phyloP scores from a whole-genome alignment of 2,888 invertebrate genomes.

The Chloroclystis v-ata region DNA sequence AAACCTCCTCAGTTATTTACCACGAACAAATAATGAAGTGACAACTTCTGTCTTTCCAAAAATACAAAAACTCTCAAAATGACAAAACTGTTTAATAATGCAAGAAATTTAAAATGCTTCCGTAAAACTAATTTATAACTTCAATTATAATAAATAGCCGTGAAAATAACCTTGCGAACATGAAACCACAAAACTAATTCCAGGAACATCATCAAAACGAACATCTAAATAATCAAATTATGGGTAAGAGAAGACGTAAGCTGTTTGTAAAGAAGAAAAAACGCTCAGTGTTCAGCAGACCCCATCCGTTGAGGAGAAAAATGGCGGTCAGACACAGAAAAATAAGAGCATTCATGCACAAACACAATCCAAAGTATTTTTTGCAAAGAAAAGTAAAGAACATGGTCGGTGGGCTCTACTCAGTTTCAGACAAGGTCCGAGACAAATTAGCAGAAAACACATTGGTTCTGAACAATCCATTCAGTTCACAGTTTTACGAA shows the following conservation, averaged over 20 bases:
- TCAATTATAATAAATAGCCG: slow-evolving; percentile 1
- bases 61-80: too few species aligned
- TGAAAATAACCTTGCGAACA: slow-evolving; percentile 5
- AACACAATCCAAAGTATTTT: slow-evolving; percentile 44
- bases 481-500: slow-evolving; percentile 57
- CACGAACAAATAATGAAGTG: too few species aligned
- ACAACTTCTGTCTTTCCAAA: too few species aligned
- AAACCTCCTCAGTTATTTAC: too few species aligned
- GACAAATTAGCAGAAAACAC: slow-evolving; percentile 59
- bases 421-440: slow-evolving; percentile 53
- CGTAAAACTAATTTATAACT: slow-evolving; percentile 6
- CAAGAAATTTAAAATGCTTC: slow-evolving; percentile 10
- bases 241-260: slow-evolving; percentile 50
- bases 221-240: slow-evolving; percentile 30
- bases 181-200: slow-evolving; percentile 10
- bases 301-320: slow-evolving; percentile 55
- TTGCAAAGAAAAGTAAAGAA: slow-evolving; percentile 44
- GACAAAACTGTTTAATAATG: too few species aligned
- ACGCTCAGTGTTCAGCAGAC: slow-evolving; percentile 54
- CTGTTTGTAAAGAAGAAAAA: slow-evolving; percentile 53
- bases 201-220: too few species aligned
- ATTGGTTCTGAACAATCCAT: slow-evolving; percentile 52
- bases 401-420: slow-evolving; percentile 52
- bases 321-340: slow-evolving; percentile 48
- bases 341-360: slow-evolving; percentile 54